Evolutionary conservation across 2,797 vertebrate genomes (phyloP), one percentile per base, ranked within the genome.

Genomic region (Falco columbarius): DNA sequence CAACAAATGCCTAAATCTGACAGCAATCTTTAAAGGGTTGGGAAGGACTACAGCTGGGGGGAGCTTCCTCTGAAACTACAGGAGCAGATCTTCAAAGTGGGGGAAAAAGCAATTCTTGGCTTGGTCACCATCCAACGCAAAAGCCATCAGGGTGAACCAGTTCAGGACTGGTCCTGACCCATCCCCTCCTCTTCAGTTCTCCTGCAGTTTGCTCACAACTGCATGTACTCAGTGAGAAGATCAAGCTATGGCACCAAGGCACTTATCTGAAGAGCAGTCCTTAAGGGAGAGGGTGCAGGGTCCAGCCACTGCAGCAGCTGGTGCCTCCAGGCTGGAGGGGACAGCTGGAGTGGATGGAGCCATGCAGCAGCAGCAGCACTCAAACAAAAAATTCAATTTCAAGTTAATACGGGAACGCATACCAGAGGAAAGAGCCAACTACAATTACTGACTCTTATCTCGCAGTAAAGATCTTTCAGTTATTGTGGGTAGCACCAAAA

Each of bases 391-490:
- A 82, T 24, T 52, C 21, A 65, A 23, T 12, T 67, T 77, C 61
- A 38, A 58, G 75, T 73, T 38, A 14, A 63, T 29, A 68, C 0
- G 34, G 75, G 68, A 90, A 94, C 7, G 11, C 75, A 56, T 36
- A 77, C 8, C 75, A 61, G 61, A 67, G 76, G 79, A 94, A 95
- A 4, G 29, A 86, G 90, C 88, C 88, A 75, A 93, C 94, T 94
- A 83, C 96, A 95, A 66, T 65, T 65, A 83, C 49, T 10, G 27
- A 27, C 82, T 90, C 83, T 56, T 74, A 91, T 94, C 92, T 91
- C 0, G 0, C 94, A 94, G 92, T 86, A 94, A 94, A 90, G 93
- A 96, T 81, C 49, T 97, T 95, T 93, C 95, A 91, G 94, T 96
- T 97, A 84, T 67, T 96, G 96, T 90, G 96, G 96, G 73, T 8